Evolutionary conservation across 2,888 invertebrate species (phyloP).

Genomic region (Cremastinae sp.): DNA sequence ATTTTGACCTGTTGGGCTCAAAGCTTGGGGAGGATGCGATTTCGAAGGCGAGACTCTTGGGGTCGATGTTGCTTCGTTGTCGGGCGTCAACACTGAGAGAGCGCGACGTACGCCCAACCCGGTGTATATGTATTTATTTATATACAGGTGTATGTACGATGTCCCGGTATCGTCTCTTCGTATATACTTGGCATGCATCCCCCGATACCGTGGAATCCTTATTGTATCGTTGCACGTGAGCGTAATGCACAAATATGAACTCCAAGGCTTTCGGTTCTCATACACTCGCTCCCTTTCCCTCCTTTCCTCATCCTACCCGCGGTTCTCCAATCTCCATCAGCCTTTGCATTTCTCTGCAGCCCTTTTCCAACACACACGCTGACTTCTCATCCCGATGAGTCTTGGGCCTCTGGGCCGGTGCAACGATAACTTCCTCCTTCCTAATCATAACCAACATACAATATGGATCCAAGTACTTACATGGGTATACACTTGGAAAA

Average conservation of each 20-base stretch:
- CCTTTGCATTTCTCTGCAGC: conserved; percentile 24
- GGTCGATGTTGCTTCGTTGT: conserved; percentile 14
- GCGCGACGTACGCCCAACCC: conserved; percentile 61
- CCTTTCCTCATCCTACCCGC: conserved; percentile 31
- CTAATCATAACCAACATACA: conserved; percentile 42
- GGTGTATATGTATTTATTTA: conserved; percentile 13
- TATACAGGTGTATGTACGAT: neutral
- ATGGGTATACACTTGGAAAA: neutral
- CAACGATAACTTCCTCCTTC: conserved; percentile 45
- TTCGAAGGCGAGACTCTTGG: conserved; percentile 11
- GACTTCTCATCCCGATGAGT: conserved; percentile 53
- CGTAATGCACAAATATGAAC: conserved; percentile 79
- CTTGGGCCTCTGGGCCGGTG: conserved; percentile 22
- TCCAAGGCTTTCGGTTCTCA: conserved; percentile 71
- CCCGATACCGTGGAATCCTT: conserved; percentile 80
- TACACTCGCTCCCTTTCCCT: conserved; percentile 56
- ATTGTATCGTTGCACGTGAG: conserved; percentile 80
- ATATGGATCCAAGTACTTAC: conserved; percentile 2
- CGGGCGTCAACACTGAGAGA: conserved; percentile 30
- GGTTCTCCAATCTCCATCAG: conserved; percentile 20
- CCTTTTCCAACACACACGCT: neutral
- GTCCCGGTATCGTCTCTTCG: conserved; percentile 59
- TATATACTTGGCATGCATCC: conserved; percentile 79
- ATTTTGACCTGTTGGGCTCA: neutral
- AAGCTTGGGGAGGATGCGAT: neutral